A percentile compares a stretch with the other conserved stretches of the same genome.
Evolutionary conservation across 2,888 invertebrate species (phyloP).

Genomic region (Amblyteles armatorius): DNA sequence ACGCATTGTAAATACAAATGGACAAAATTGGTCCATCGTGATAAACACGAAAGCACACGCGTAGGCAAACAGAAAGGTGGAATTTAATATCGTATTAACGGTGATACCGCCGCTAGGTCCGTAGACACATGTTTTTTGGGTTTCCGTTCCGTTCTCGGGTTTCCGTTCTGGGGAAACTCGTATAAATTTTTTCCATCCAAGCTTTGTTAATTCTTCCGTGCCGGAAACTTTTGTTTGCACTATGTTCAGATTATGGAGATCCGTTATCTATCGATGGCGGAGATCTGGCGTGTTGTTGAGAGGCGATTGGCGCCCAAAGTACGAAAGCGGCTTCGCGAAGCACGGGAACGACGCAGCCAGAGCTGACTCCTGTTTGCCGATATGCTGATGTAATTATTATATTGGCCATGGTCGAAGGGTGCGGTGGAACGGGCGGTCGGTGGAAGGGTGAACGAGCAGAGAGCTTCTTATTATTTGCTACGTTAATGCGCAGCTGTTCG

Average conservation of each 20-base stretch:
- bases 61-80: neutral
- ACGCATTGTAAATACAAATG: neutral
- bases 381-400: constrained; percentile 85
- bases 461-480: constrained; percentile 78
- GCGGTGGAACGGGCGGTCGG: constrained; percentile 3
- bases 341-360: constrained; percentile 63
- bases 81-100: constrained; percentile 25
- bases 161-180: neutral
- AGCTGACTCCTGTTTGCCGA: constrained; percentile 84
- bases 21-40: neutral
- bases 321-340: constrained; percentile 66
- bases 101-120: neutral
- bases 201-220: neutral
- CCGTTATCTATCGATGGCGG: neutral
- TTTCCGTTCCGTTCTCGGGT: neutral
- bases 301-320: constrained; percentile 70
- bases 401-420: constrained; percentile 74
- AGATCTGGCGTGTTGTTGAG: constrained; percentile 39
- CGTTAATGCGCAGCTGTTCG: constrained; percentile 77
- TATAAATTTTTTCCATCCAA: neutral
- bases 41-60: neutral
- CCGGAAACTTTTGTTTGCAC: constrained; percentile 69
- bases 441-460: constrained; percentile 46
- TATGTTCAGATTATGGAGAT: neutral
- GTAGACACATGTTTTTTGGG: constrained; percentile 5